Percentiles rank a stretch among this genome's conserved stretches.
Evolutionary conservation across 2,113 vertebrate genomes (phyloP).

Genomic region (Siphamia tubifer): DNA sequence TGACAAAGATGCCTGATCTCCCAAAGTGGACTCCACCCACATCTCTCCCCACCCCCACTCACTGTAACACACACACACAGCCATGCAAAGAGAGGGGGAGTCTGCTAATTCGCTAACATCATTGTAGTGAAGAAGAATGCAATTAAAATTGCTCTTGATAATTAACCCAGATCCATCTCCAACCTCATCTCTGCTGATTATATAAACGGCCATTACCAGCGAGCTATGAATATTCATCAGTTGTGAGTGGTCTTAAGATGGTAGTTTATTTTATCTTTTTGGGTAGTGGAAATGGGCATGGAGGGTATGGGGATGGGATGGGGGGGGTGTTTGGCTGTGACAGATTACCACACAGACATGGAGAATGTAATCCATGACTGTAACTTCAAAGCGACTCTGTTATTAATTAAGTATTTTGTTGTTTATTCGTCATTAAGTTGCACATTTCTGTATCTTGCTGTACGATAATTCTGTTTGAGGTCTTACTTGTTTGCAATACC

Average conservation of each 20-base stretch:
- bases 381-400: conserved; percentile 51
- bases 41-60: neutral
- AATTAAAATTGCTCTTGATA: conserved; percentile 77
- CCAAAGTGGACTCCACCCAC: conserved; percentile 15
- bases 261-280: conserved; percentile 60
- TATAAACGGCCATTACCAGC: conserved; percentile 66
- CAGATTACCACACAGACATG: conserved; percentile 45
- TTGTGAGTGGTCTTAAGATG: conserved; percentile 51
- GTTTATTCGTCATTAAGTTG: conserved; percentile 35
- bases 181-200: conserved; percentile 69
- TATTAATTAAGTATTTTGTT: conserved; percentile 54
- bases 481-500: conserved; percentile 19
- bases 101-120: conserved; percentile 59
- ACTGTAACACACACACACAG: neutral
- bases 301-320: neutral
- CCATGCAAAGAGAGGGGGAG: conserved; percentile 12
- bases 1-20: conserved; percentile 19
- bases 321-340: conserved; percentile 23
- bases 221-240: conserved; percentile 72
- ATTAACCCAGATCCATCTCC: conserved; percentile 73
- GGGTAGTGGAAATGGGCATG: conserved; percentile 39
- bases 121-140: conserved; percentile 69
- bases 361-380: conserved; percentile 50
- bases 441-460: conserved; percentile 35
- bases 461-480: conserved; percentile 30